A percentile compares a stretch with the other conserved stretches of the same genome.
Evolutionary conservation across 2,888 invertebrate genomes (phyloP).

Genomic region (Drosophila macrothrix): DNA sequence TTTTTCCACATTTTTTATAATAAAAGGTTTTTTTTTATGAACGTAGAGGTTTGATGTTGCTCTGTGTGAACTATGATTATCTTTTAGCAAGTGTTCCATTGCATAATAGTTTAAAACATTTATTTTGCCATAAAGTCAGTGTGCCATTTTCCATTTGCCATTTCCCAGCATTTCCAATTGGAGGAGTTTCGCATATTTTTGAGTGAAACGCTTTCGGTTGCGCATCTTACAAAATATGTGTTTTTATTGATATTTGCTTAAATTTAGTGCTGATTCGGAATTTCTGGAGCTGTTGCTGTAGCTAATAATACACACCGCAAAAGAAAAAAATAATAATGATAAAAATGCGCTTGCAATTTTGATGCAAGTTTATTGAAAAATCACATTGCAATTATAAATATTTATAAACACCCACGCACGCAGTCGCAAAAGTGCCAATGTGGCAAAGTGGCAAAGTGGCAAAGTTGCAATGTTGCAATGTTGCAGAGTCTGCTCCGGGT

Average conservation of each 20-base stretch:
- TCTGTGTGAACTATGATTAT: not conserved
- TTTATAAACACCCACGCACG: slow-evolving; percentile 66
- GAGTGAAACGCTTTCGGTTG: not conserved
- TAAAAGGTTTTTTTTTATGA: not conserved
- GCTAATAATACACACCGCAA: slow-evolving; percentile 38
- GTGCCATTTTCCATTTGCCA: not conserved
- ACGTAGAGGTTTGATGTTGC: fast-evolving
- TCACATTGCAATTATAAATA: slow-evolving; percentile 70
- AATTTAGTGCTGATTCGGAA: not conserved
- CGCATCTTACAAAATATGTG: not conserved
- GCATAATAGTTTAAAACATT: not conserved
- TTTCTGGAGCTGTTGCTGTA: slow-evolving; percentile 30
- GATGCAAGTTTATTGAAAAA: slow-evolving; percentile 62
- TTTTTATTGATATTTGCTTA: not conserved
- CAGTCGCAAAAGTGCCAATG: slow-evolving; percentile 4
- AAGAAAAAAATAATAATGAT: no score
- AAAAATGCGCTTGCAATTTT: slow-evolving; percentile 55
- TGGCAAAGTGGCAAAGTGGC: slow-evolving; percentile 1
- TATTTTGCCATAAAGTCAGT: not conserved
- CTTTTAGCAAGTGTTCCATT: not conserved
- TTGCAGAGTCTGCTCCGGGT: not conserved
- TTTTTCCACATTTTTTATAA: not conserved
- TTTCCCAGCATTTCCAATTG: not conserved
- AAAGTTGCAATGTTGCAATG: not conserved
- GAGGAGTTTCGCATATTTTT: not conserved